phyloP scores from a whole-genome alignment of 64 coral and sea anemone genomes.

The Actinia tenebrosa region DNA sequence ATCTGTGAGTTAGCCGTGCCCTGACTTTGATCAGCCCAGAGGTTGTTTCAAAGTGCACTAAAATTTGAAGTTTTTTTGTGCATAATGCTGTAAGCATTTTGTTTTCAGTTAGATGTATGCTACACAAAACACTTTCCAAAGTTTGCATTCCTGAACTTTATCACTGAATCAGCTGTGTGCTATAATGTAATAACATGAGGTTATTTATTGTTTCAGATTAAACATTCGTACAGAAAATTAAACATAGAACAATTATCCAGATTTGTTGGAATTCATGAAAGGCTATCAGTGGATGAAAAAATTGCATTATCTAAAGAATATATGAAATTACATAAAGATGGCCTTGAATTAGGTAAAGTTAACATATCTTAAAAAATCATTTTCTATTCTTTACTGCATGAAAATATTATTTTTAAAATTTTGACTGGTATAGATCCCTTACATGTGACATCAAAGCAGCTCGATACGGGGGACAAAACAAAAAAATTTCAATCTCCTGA shows the following conservation, averaged over 20 bases:
- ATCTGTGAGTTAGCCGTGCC: not conserved
- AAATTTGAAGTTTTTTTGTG: no score
- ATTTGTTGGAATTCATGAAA: constrained; percentile 59
- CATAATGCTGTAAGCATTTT: no score
- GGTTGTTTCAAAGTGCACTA: not conserved
- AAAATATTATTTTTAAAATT: not conserved
- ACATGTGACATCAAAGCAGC: no score
- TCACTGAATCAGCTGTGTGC: no score
- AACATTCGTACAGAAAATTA: constrained; percentile 66
- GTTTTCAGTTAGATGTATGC: no score
- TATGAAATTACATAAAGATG: constrained; percentile 85
- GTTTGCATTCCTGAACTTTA: no score
- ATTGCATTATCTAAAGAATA: constrained; percentile 74
- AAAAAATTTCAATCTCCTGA: no score
- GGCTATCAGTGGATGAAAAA: constrained; percentile 64
- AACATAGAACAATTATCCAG: constrained; percentile 89
- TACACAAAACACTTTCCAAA: no score
- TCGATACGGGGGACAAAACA: no score
- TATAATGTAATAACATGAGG: not conserved
- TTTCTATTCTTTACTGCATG: no score
- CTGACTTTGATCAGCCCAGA: no score
- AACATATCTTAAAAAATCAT: not conserved
- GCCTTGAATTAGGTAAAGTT: constrained; percentile 81
- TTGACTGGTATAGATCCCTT: not conserved
- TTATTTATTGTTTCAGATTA: constrained; percentile 40